Evolutionary conservation across 1,140 invertebrate species (phyloP).

Genomic region (Pogonognathellus flavescens): DNA sequence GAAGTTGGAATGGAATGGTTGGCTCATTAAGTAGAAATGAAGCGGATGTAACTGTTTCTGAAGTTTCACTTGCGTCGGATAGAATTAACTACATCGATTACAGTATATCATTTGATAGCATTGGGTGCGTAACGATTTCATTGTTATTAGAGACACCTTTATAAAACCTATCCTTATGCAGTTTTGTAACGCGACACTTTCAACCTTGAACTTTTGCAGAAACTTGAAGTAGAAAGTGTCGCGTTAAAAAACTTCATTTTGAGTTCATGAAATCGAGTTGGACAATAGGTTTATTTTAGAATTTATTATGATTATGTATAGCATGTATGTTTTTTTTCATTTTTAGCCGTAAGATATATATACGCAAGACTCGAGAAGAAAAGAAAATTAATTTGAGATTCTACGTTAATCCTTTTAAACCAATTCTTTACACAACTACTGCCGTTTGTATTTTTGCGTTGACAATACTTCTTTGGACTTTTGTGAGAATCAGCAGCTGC

Average conservation of each 20-base stretch:
- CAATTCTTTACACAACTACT: not conserved
- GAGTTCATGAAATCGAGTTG: too few species aligned
- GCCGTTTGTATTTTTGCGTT: not conserved
- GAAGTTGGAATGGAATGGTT: slow-evolving; percentile 48
- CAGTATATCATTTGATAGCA: slow-evolving; percentile 14
- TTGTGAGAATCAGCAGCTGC: slow-evolving; percentile 6
- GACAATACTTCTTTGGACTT: slow-evolving; percentile 7
- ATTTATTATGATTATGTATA: too few species aligned
- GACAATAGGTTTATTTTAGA: too few species aligned
- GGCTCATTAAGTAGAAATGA: slow-evolving; percentile 35
- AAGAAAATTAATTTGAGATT: slow-evolving; percentile 23
- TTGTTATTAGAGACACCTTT: not conserved
- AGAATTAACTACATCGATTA: slow-evolving; percentile 1
- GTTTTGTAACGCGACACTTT: not conserved
- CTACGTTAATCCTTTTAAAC: slow-evolving; percentile 11
- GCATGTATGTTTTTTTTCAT: not conserved
- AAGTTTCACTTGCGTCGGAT: slow-evolving; percentile 25
- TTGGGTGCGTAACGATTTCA: slow-evolving; percentile 5
- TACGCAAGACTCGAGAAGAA: slow-evolving; percentile 15
- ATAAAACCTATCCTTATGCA: not conserved
- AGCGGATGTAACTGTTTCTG: slow-evolving; percentile 25
- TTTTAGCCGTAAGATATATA: slow-evolving; percentile 35
- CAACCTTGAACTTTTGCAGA: not conserved
- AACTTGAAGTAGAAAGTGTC: too few species aligned
- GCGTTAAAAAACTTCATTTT: too few species aligned